Evolutionary conservation across 2,888 invertebrate species (phyloP), one percentile per base, ranked within the genome.

Genomic region (Mystacides longicornis): DNA sequence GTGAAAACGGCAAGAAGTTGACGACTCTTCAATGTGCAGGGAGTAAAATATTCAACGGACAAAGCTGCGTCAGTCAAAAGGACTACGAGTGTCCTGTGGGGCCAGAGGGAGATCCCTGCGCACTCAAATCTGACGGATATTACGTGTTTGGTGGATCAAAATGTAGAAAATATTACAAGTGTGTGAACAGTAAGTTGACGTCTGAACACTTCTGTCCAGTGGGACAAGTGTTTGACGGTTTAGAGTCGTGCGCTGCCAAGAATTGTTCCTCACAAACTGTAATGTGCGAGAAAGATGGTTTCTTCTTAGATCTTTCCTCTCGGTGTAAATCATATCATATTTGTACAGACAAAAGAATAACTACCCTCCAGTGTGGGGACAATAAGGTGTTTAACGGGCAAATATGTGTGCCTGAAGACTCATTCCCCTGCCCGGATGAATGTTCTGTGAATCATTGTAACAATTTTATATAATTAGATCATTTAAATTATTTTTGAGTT

Each of bases 1-100:
- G 82, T 67, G 73, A 78, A 60, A 75, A 77, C 31, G 76, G 75
- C 1, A 79, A 81, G 62, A 73, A 78, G 18, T 67, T 81, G 16
- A 75, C 77, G 1, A 78, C 80, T 1, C 65, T 81, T 2, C 77
- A 78, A 0, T 82, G 82, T 58, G 72, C 76, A 14, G 78, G 76
- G 11, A 78, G 74, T 22, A 79, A 80, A 64, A 73, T 79, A 51
- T 82, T 81, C 67, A 79, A 82, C 69, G 81, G 81, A 0, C 74
- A 75, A 50, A 73, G 78, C 20, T 81, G 81, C 65, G 78, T 80
- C 14, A 71, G 71, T 22, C 66, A 71, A 1, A 60, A 68, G 2
- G 69, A 67, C 52, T 71, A 73, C 65, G 67, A 68, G 49, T 81
- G 81, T 66, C 68, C 70, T 43, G 58, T 63, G 51, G 51, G 66